phyloP scores from a whole-genome alignment of 2,888 invertebrate species.

The Thymelicus lineola region DNA sequence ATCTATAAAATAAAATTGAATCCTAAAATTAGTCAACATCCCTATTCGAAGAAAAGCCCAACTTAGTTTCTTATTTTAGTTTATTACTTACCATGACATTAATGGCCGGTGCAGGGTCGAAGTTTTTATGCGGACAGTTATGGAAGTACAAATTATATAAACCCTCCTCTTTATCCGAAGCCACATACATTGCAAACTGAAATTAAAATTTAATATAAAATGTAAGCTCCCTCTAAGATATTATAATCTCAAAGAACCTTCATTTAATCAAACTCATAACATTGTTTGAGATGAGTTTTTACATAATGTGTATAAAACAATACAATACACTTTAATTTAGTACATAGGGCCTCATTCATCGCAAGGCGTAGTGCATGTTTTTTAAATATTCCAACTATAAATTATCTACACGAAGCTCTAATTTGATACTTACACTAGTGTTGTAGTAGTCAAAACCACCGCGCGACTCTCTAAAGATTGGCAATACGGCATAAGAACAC shows the following conservation, averaged over 20 bases:
- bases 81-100: conserved; percentile 88
- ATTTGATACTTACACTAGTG: conserved; percentile 82
- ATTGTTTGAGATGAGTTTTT: no score
- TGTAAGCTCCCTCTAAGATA: neutral
- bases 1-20: no score
- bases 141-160: conserved; percentile 98
- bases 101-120: conserved; percentile 81
- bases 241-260: no score
- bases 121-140: conserved; percentile 89
- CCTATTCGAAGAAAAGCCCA: no score
- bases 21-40: no score
- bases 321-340: no score
- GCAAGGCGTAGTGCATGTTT: no score
- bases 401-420: no score
- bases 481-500: conserved; percentile 81
- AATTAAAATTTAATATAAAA: conserved; percentile 24
- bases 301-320: no score
- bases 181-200: conserved; percentile 92
- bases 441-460: conserved; percentile 86
- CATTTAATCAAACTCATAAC: neutral
- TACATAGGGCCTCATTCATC: no score
- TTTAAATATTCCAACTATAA: no score
- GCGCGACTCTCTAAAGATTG: conserved; percentile 81
- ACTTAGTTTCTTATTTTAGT: neutral
- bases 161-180: conserved; percentile 92